Evolutionary conservation across 1,140 invertebrate genomes (phyloP), one percentile per base, ranked within the genome.

Genomic region (Philaenus spumarius): DNA sequence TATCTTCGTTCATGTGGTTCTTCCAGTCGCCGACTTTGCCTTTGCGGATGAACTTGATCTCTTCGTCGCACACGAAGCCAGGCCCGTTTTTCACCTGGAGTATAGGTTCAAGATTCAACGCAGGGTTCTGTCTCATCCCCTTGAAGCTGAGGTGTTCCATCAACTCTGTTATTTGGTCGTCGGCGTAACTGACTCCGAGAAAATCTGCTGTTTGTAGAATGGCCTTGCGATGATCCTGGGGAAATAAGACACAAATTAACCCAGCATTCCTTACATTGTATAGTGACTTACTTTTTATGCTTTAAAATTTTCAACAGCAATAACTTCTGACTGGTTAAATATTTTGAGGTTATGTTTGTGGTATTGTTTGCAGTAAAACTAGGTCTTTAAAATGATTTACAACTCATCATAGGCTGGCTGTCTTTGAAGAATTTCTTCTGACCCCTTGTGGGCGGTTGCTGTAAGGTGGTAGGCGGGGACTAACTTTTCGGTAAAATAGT

Each of bases 11-110:
- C 82, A 93, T 90, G 60, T 88, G 79, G 71, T 90, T 89, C 60
- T 81, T 84, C 86, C 89, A 93, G 67, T 92, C 89, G 0, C 90
- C 90, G 23, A 91, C 82, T 71, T 86, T 79, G 0, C 90, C 90
- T 66, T 89, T 89, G 14, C 89, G 76, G 53, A 91, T 89, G 66
- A 92, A 90, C 65, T 80, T 82, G 0, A 76, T 67, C 34, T 82
- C 73, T 59, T 80, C 65, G 11, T 68, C 69, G 26, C 26, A 30
- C 54, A 80, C 73, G 50, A 76, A 51, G 19, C 76, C 73, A 46
- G 67, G 71, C 45, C 72, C 74, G 45, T 71, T 75, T 43, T 76
- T 75, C 14, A 75, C 67, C 39, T 75, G 69, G 0, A 74, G 67
- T 0, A 71, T 67, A 1, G 68, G 66, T 20, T 66, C 67, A 48